A percentile compares a stretch with the other conserved stretches of the same genome.
phyloP scores from a whole-genome alignment of 2,113 vertebrate genomes.

The Ginglymostoma cirratum region DNA sequence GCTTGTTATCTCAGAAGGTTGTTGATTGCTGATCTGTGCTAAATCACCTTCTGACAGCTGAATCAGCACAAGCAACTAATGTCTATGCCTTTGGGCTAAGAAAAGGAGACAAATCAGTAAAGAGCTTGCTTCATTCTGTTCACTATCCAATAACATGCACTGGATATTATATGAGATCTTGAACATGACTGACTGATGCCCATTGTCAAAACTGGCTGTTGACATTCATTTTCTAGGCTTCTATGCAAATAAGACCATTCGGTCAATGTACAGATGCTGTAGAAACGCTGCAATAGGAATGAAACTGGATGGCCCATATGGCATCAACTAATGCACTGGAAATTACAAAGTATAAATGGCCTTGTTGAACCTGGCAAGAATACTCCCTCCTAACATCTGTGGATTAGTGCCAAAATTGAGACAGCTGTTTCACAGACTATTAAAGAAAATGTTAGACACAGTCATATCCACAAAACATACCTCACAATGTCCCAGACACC shows the following conservation, averaged over 20 bases:
- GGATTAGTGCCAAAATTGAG: too few relatives aligned
- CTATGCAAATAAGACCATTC: neutral
- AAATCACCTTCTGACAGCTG: neutral
- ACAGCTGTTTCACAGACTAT: too few relatives aligned
- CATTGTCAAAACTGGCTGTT: neutral
- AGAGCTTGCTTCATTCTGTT: neutral
- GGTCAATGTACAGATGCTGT: neutral
- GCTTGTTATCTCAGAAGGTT: neutral
- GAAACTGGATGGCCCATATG: too few relatives aligned
- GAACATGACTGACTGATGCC: neutral
- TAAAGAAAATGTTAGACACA: too few relatives aligned
- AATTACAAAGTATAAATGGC: too few relatives aligned
- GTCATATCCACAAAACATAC: too few relatives aligned
- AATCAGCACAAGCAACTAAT: neutral
- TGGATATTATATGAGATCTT: neutral
- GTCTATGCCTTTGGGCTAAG: neutral
- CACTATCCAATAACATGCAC: neutral
- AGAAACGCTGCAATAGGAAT: neutral
- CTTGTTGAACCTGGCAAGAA: too few relatives aligned
- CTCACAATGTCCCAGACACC: too few relatives aligned
- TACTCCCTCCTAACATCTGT: too few relatives aligned
- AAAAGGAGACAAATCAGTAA: neutral
- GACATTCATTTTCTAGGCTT: neutral
- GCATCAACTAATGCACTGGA: too few relatives aligned
- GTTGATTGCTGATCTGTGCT: neutral